phyloP scores from a whole-genome alignment of 2,113 vertebrate species.

The Zosterops pallidus region DNA sequence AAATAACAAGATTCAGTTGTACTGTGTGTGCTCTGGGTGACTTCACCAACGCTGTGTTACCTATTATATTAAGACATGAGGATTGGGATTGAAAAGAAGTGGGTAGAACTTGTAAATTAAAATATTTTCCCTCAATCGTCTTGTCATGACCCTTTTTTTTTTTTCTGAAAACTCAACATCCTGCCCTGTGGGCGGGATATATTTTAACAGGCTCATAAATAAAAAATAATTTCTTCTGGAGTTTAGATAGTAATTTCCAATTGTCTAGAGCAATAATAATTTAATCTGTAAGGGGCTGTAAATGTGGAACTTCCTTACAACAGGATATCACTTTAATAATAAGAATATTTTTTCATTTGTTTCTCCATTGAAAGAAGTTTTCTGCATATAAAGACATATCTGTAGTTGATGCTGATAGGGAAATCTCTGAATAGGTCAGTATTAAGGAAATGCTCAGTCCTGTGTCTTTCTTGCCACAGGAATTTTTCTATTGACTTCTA shows the following conservation, averaged over 20 bases:
- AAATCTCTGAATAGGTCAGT: background rate
- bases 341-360: background rate
- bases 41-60: background rate
- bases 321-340: background rate
- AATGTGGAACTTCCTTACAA: background rate
- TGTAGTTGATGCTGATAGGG: background rate
- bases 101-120: background rate
- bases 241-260: background rate
- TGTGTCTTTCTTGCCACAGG: background rate
- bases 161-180: background rate
- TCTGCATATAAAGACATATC: background rate
- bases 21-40: background rate
- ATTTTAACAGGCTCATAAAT: background rate
- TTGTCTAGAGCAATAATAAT: background rate
- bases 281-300: background rate
- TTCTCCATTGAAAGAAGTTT: background rate
- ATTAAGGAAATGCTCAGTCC: background rate
- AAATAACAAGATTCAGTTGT: background rate
- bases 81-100: background rate
- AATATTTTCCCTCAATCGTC: background rate
- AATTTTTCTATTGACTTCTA: background rate
- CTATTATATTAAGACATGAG: background rate
- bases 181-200: background rate
- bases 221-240: background rate
- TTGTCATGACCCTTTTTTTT: background rate